These are phyloP conservation scores for Ceriagrion tenellum DNA, from an alignment of 2,888 invertebrate species.

Conservation along the genomic window DNA sequence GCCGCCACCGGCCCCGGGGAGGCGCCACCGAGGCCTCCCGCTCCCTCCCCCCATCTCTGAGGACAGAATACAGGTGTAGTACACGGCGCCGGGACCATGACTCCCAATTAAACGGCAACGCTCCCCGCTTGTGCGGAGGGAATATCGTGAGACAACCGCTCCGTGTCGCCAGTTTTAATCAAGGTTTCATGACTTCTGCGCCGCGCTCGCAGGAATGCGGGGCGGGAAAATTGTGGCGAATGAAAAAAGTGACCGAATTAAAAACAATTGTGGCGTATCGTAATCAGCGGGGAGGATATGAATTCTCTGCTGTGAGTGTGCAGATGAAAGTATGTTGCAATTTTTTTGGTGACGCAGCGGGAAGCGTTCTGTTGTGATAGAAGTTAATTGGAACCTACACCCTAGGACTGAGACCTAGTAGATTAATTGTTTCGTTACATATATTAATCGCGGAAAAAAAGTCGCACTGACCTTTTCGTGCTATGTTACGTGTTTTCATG, in stretches of 20 bases:
- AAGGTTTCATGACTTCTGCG: background rate
- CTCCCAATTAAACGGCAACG: background rate
- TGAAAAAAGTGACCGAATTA: background rate
- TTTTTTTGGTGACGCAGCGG: no score
- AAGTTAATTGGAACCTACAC: background rate
- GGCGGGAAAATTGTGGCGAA: background rate
- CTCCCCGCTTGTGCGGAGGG: background rate
- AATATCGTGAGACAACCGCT: background rate
- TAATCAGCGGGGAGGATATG: no score
- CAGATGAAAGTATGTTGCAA: no score
- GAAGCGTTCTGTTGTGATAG: no score
- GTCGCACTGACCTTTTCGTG: no score
- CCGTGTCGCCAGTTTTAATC: conserved; percentile 16
- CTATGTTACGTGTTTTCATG: no score
- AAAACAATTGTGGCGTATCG: background rate
- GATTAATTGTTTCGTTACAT: no score
- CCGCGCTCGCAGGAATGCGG: background rate
- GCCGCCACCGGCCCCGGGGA: no score
- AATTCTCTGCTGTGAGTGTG: no score
- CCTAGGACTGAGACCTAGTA: no score
- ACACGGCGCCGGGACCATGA: background rate
- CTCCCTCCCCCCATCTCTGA: background rate
- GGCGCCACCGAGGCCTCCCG: no score
- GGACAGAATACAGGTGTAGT: conserved; percentile 6
- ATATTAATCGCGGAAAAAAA: no score